Evolutionary conservation across 2,797 vertebrate genomes (phyloP).

Genomic region (Pyrocephalus nanus): DNA sequence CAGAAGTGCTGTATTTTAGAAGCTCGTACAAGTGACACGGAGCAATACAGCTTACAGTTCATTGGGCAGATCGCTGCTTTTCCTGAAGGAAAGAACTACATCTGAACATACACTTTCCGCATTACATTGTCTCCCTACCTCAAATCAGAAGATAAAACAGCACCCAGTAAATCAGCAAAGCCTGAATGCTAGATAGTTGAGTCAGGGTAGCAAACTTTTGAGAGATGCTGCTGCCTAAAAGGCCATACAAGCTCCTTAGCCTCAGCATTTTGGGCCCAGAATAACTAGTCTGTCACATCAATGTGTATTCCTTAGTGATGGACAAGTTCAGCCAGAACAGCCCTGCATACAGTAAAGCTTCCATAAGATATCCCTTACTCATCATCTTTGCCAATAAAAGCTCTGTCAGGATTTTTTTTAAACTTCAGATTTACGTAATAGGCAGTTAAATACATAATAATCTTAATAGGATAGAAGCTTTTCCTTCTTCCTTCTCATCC

Average conservation of each 20-base stretch:
- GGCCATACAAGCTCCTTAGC: neutral
- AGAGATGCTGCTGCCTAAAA: neutral
- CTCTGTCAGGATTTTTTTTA: neutral
- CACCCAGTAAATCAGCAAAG: neutral
- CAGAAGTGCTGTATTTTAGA: neutral
- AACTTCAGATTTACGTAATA: neutral
- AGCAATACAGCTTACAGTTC: neutral
- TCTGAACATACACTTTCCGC: neutral
- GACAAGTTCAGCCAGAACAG: neutral
- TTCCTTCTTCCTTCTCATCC: neutral
- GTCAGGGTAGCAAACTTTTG: neutral
- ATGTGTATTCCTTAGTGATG: neutral
- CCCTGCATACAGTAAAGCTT: neutral
- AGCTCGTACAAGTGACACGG: neutral
- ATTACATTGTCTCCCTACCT: neutral
- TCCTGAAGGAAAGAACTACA: neutral
- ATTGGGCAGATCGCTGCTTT: neutral
- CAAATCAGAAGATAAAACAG: neutral
- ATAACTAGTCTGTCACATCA: neutral
- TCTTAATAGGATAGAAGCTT: neutral
- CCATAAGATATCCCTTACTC: neutral
- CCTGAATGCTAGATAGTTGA: neutral
- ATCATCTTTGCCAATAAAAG: neutral
- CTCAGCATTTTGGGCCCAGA: neutral
- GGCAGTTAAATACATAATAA: neutral